These are phyloP conservation scores for Bombus consobrinus DNA, from an alignment of 1,140 invertebrate species.

Conservation along the genomic window DNA sequence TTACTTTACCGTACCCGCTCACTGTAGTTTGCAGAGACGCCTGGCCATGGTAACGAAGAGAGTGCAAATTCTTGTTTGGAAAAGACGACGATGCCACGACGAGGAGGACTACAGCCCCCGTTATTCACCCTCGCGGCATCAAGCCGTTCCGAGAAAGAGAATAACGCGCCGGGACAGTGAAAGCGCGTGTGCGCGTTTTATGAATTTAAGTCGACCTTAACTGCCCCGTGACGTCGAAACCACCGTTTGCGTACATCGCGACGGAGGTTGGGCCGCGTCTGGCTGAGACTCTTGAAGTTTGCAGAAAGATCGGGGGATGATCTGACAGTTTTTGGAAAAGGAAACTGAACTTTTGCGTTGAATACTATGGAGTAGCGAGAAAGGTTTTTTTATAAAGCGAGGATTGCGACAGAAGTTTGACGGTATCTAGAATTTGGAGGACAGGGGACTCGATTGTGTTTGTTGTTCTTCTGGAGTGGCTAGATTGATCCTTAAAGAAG, in stretches of 20 bases:
- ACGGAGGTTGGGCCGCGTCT: neutral
- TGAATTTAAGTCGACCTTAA: constrained; percentile 44
- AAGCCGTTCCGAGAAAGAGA: constrained; percentile 6
- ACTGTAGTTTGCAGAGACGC: constrained; percentile 65
- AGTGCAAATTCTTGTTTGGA: constrained; percentile 69
- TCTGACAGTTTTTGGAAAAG: too few relatives aligned
- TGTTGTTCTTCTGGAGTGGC: too few relatives aligned
- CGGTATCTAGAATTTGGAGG: neutral
- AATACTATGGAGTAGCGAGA: too few relatives aligned
- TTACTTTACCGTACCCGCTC: constrained; percentile 62
- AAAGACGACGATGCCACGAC: constrained; percentile 50
- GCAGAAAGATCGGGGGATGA: neutral
- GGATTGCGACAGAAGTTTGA: neutral
- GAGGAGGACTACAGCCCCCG: constrained; percentile 43
- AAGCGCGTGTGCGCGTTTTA: constrained; percentile 30
- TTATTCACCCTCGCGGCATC: constrained; percentile 41
- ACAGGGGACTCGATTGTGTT: neutral
- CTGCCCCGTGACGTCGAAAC: neutral
- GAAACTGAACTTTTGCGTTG: too few relatives aligned
- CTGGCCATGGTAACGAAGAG: constrained; percentile 66
- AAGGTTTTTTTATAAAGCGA: too few relatives aligned
- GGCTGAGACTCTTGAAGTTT: neutral
- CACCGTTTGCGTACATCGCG: neutral
- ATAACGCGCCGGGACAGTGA: neutral
- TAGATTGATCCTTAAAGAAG: neutral